Percentiles rank a stretch among this genome's conserved stretches.
phyloP scores from a whole-genome alignment of 2,797 vertebrate genomes.

The Xenentodon cancila region DNA sequence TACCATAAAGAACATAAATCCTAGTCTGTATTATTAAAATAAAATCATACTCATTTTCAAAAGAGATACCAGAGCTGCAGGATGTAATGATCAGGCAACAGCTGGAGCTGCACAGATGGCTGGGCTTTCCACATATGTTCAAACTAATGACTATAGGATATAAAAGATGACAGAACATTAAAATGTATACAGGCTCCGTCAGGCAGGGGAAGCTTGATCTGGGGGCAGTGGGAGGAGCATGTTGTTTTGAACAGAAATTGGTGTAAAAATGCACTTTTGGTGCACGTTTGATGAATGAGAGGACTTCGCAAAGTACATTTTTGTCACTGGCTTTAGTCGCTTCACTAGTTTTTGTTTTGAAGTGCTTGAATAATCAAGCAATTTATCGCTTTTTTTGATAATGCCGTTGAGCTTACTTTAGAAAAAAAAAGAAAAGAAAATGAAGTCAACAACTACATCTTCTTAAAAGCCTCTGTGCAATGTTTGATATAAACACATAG shows the following conservation, averaged over 20 bases:
- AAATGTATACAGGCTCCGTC: conserved; percentile 46
- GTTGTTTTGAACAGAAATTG: conserved; percentile 35
- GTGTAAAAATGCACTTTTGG: conserved; percentile 9
- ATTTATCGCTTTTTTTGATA: too few species aligned
- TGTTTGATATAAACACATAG: too few species aligned
- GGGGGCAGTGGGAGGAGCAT: conserved; percentile 12
- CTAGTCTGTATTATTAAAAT: not conserved
- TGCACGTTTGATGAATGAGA: conserved; percentile 42
- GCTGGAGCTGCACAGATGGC: conserved; percentile 64
- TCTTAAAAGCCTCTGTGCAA: too few species aligned
- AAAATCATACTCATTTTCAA: conserved; percentile 13
- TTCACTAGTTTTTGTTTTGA: too few species aligned
- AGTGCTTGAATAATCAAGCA: too few species aligned
- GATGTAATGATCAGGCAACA: conserved; percentile 37
- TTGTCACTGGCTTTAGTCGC: not conserved
- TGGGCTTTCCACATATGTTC: conserved; percentile 45
- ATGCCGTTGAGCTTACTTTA: too few species aligned
- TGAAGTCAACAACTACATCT: too few species aligned
- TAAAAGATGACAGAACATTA: conserved; percentile 53
- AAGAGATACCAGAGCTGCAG: conserved; percentile 1
- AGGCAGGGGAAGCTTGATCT: conserved; percentile 25
- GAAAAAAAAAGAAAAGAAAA: too few species aligned
- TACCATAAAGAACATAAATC: conserved; percentile 6
- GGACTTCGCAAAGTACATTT: conserved; percentile 3
- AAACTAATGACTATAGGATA: conserved; percentile 46